phyloP scores from a whole-genome alignment of 2,888 invertebrate species.

The Adineta ricciae region DNA sequence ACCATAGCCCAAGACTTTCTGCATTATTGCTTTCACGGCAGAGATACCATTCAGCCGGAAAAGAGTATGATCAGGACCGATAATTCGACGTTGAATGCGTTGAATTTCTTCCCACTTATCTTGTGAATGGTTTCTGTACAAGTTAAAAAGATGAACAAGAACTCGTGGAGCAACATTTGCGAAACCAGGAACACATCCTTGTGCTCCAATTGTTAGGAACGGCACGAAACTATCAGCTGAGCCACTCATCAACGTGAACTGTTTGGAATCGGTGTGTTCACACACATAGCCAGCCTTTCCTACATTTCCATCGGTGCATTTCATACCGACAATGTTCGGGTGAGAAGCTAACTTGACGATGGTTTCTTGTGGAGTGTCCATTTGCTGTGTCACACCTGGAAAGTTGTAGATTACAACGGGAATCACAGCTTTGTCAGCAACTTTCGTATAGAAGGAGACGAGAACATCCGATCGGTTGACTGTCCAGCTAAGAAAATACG shows the following conservation, averaged over 20 bases:
- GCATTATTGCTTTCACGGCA: not conserved
- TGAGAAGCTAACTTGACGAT: constrained; percentile 51
- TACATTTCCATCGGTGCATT: constrained; percentile 51
- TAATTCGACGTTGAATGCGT: not conserved
- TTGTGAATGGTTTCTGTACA: not conserved
- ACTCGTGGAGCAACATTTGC: not conserved
- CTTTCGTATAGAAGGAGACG: constrained; percentile 39
- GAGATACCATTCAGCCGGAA: not conserved
- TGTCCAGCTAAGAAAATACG: constrained; percentile 49
- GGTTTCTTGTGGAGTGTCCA: constrained; percentile 52
- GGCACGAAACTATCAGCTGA: not conserved
- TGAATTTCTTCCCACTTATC: not conserved
- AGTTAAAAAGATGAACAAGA: not conserved
- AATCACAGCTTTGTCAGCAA: constrained; percentile 54
- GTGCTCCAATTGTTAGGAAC: not conserved
- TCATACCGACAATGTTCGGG: constrained; percentile 56
- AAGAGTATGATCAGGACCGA: not conserved
- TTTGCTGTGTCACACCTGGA: constrained; percentile 53
- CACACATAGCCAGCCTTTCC: not conserved
- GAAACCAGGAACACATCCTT: not conserved
- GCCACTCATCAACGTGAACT: not conserved
- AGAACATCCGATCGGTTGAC: not conserved
- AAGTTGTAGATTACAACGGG: constrained; percentile 56
- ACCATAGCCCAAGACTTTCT: not conserved
- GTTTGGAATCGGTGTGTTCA: not conserved